A percentile compares a stretch with the other conserved stretches of the same genome.
These are phyloP conservation scores for Drosophila arizonae DNA, from an alignment of 1,140 invertebrate species.

Conservation along the genomic window DNA sequence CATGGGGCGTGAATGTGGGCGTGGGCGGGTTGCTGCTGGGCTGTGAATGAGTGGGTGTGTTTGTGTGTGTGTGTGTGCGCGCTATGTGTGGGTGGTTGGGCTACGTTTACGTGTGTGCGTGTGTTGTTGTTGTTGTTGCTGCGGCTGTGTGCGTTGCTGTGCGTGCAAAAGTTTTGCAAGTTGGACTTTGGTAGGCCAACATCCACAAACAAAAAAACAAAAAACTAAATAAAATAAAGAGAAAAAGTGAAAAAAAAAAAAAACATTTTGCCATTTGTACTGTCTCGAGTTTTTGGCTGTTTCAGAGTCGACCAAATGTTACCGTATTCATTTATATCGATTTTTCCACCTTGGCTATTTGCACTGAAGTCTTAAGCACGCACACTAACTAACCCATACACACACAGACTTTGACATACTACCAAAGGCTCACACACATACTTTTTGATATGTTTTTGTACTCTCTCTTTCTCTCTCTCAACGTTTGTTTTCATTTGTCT, in stretches of 20 bases:
- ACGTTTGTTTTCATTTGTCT: conserved; percentile 67
- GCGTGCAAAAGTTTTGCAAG: conserved; percentile 73
- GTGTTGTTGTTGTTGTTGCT: conserved; percentile 6
- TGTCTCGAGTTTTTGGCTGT: conserved; percentile 65
- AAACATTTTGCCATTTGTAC: conserved; percentile 53
- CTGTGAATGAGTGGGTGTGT: not conserved
- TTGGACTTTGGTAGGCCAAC: conserved; percentile 57
- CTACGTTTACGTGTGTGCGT: conserved; percentile 15
- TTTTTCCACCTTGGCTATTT: conserved; percentile 78
- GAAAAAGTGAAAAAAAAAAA: conserved; percentile 53
- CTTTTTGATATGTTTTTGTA: conserved; percentile 48
- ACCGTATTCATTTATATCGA: conserved; percentile 78
- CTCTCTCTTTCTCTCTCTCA: conserved; percentile 55
- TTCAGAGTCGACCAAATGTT: conserved; percentile 58
- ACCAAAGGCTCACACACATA: conserved; percentile 33
- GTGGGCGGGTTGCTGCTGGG: conserved; percentile 1
- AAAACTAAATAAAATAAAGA: conserved; percentile 37
- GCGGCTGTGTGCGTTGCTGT: conserved; percentile 48
- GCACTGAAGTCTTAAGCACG: conserved; percentile 43
- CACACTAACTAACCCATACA: conserved; percentile 36
- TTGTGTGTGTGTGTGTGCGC: conserved; percentile 13
- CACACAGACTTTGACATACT: conserved; percentile 60
- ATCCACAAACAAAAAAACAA: conserved; percentile 14
- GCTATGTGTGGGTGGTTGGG: conserved; percentile 1
- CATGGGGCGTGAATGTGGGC: conserved; percentile 36